Base-by-base conservation (phyloP, 2,888 invertebrate genomes). In the Oscheius sp. region DNA sequence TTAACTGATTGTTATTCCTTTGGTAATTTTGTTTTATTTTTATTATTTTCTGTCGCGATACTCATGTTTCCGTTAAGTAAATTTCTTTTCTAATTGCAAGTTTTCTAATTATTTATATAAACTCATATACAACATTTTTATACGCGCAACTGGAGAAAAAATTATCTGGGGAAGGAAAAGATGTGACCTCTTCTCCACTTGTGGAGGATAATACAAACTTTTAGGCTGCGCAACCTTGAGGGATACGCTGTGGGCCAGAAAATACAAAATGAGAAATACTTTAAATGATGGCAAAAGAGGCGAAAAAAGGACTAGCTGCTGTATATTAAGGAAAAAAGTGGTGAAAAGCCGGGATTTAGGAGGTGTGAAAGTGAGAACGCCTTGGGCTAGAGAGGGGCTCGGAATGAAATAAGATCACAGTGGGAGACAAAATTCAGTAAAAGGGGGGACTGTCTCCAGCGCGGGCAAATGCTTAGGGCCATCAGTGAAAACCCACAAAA, bases 371-470 rank as follows among this genome's bases (percentile, higher is more conserved):
- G 58, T 37, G 58, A 39, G 58, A 39, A 42, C 61, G 61, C 45
- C 61, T 42, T 42, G 57, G 23, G 25, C 23, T 25, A 25, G 29
- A 37, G 17, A 20, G 37, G 31, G 45, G 12, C 8, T n/a, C 27
- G 61, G 61, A 61, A 61, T 61, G 61, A 45, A 61, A 61, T 29
- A 61, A 61, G 61, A 61, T 61, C 61, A 61, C 61, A 61, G 61
- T 61, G 45, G 42, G 61, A 61, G 61, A 45, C 61, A 17, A n/a
- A n/a, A n/a, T n/a, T n/a, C n/a, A n/a, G n/a, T n/a, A n/a, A n/a
- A n/a, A n/a, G n/a, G n/a, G n/a, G 27, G 29, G 15, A 45, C 42
- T 39, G 29, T 45, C 31, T 45, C 61, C 45, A 23, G n/a, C 27
- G 27, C 29, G 42, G 42, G 34, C 33, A 55, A 55, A 55, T 55